Conservation (phyloP, 37 sponge, comb jelly and placozoan species). For the Ianthella basta region DNA sequence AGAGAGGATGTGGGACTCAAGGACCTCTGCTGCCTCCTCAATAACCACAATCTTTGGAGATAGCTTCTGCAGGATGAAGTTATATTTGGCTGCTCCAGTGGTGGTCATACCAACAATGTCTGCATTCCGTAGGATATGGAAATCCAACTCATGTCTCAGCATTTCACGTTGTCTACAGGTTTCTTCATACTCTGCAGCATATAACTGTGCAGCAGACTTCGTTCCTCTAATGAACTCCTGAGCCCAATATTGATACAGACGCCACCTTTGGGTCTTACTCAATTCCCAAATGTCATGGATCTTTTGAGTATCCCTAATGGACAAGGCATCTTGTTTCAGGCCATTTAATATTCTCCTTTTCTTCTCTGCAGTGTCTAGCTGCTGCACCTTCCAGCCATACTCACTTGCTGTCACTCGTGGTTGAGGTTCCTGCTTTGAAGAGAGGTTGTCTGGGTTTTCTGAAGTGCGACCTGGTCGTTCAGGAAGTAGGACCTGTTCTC, state of each 20-base stretch:
- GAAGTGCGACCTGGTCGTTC: not conserved
- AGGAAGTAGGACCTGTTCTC: slow-evolving; percentile 45
- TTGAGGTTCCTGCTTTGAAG: not conserved
- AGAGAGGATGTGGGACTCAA: slow-evolving; percentile 90
- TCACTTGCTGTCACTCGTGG: not conserved
- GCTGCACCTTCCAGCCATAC: slow-evolving; percentile 48
- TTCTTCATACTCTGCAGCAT: slow-evolving; percentile 38
- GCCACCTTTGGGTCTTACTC: slow-evolving; percentile 45
- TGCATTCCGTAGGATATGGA: slow-evolving; percentile 45
- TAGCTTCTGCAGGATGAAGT: slow-evolving; percentile 56
- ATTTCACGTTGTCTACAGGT: slow-evolving; percentile 31
- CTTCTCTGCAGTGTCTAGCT: slow-evolving; percentile 35
- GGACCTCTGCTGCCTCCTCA: slow-evolving; percentile 97
- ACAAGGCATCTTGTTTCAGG: slow-evolving; percentile 55
- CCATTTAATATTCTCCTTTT: slow-evolving; percentile 45
- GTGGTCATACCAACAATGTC: slow-evolving; percentile 94
- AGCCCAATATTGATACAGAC: slow-evolving; percentile 72
- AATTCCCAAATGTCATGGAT: slow-evolving; percentile 42
- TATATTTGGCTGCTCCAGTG: slow-evolving; percentile 90
- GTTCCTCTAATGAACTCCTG: slow-evolving; percentile 16
- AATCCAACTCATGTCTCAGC: slow-evolving; percentile 48
- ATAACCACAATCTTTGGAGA: slow-evolving; percentile 89
- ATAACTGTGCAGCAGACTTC: slow-evolving; percentile 4
- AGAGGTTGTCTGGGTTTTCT: not conserved
- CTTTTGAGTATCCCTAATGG: slow-evolving; percentile 21